phyloP scores from a whole-genome alignment of 2,797 vertebrate genomes.

The Sebastes steindachneri region DNA sequence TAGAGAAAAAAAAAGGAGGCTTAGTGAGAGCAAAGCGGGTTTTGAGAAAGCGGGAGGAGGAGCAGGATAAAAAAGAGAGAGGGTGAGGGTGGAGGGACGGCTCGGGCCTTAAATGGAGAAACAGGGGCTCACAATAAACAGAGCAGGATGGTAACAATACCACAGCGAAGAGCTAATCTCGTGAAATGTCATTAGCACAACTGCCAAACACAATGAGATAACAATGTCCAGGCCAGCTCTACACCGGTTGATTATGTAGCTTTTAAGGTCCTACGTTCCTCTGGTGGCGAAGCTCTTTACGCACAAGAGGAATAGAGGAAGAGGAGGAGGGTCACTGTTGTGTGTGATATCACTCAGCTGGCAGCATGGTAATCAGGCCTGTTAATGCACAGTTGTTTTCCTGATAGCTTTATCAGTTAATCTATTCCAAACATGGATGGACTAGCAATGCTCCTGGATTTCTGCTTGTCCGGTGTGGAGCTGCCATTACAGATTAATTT shows the following conservation, averaged over 20 bases:
- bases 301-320: constrained; percentile 16
- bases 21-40: constrained; percentile 7
- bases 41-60: neutral
- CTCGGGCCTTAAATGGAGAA: constrained; percentile 17
- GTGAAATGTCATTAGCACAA: constrained; percentile 66
- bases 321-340: neutral
- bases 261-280: constrained; percentile 56
- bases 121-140: neutral
- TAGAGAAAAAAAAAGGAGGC: constrained; percentile 1
- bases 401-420: constrained; percentile 49
- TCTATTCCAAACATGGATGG: constrained; percentile 22
- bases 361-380: constrained; percentile 22
- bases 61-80: neutral
- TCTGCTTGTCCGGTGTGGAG: constrained; percentile 13
- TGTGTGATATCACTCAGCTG: constrained; percentile 18
- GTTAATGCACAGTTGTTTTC: constrained; percentile 44
- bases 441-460: constrained; percentile 9
- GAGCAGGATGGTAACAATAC: constrained; percentile 52
- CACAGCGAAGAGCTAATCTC: constrained; percentile 69
- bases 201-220: constrained; percentile 60
- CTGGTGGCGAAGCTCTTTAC: constrained; percentile 28
- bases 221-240: constrained; percentile 5
- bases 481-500: constrained; percentile 58
- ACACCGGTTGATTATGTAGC: constrained; percentile 57
- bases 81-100: neutral